Evolutionary conservation across 2,888 invertebrate species (phyloP), one percentile per base, ranked within the genome.

Genomic region (Diarsia rubi): DNA sequence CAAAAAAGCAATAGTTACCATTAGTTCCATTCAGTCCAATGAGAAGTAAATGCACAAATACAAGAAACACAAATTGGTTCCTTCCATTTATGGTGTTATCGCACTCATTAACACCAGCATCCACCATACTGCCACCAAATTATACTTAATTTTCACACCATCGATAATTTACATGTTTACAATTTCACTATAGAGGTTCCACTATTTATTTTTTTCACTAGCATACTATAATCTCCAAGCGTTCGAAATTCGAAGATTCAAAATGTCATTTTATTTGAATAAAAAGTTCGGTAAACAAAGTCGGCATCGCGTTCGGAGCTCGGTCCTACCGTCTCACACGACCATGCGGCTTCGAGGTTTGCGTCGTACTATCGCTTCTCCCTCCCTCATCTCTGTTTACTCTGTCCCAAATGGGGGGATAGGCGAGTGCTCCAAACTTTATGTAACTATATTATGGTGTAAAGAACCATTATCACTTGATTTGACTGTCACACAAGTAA

Each of bases 21-120:
- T 96, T 96, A 82, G 96, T 96, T 88, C 96, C 96, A 91, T 96
- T 95, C 91, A 96, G 94, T 94, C 96, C 95, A 93, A 96, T 95
- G 88, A 96, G 94, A 88, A 96, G 93, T 89, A 96, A 94, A 95
- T 96, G 96, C 94, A 96, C 96, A 91, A 96, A 93, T 91, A 96
- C 94, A 86, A 96, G 93, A 93, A 93, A 95, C 92, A 96, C 94
- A 93, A 96, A 96, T 95, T 95, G 96, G 94, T 94, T 96, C 94
- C 93, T 95, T 91, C 96, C 96, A 94, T 95, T 94, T 92, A 94
- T 91, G 93, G 94, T 95, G 94, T 94, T 94, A 94, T 95, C 93
- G 93, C 95, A 95, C 93, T 95, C 94, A 94, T 95, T 96, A 94
- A 93, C 95, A 96, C 96, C 94, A 93, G 92, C 94, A 96, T 95